Conservation (phyloP, 2,797 vertebrate genomes). For the Chaunax sp. region DNA sequence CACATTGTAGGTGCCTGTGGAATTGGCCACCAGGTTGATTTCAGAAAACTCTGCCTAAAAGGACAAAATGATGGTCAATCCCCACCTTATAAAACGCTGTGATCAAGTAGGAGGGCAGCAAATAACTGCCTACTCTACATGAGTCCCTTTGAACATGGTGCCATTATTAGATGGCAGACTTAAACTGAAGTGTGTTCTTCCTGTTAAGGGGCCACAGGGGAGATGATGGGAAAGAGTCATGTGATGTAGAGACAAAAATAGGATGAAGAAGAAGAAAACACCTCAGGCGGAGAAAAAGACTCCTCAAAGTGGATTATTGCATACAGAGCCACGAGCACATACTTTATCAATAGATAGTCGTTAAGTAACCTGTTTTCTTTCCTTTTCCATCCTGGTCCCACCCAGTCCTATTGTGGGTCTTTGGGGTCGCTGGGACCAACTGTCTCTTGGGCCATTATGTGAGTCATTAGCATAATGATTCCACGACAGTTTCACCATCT, state of each 20-base stretch:
- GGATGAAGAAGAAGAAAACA: constrained; percentile 22
- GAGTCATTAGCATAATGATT: too few species aligned
- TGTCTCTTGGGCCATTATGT: too few species aligned
- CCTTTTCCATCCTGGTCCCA: too few species aligned
- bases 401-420: too few species aligned
- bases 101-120: neutral
- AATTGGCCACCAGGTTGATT: constrained; percentile 89
- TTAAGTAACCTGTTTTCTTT: too few species aligned
- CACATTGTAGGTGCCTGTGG: constrained; percentile 88
- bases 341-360: neutral
- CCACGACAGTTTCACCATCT: too few species aligned
- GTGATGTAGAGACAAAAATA: constrained; percentile 45
- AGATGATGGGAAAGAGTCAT: constrained; percentile 34
- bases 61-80: constrained; percentile 31
- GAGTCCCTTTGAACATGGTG: neutral
- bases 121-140: neutral
- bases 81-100: neutral
- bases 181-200: constrained; percentile 19
- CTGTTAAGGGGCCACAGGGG: constrained; percentile 13
- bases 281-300: constrained; percentile 17
- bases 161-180: constrained; percentile 14
- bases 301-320: neutral
- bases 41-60: constrained; percentile 91
- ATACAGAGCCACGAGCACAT: constrained; percentile 3
- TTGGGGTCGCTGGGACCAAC: too few species aligned